phyloP scores from a whole-genome alignment of 2,888 invertebrate species.

The Patella depressa region DNA sequence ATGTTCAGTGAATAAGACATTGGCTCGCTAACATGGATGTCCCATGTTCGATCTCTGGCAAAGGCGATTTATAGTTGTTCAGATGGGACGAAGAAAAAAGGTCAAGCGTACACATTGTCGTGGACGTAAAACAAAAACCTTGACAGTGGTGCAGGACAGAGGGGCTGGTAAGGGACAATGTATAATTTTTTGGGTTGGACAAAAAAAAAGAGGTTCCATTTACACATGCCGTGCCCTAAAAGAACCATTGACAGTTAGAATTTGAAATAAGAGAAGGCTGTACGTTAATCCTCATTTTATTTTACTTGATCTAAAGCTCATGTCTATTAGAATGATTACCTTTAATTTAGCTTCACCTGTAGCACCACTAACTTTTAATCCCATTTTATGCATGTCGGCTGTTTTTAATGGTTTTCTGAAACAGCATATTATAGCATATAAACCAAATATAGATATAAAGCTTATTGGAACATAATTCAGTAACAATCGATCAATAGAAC shows the following conservation, averaged over 20 bases:
- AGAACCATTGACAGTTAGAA: no score
- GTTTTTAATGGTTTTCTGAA: constrained; percentile 46
- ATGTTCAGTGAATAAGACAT: no score
- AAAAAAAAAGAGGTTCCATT: neutral
- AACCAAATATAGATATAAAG: neutral
- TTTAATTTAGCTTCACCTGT: constrained; percentile 66
- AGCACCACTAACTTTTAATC: constrained; percentile 57
- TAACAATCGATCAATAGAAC: no score
- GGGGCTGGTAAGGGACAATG: no score
- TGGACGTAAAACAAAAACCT: neutral
- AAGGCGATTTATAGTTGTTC: no score
- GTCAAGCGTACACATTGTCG: no score
- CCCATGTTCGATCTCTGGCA: no score
- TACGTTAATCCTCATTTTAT: neutral
- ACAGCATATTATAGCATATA: neutral
- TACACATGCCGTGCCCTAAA: neutral
- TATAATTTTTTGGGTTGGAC: no score
- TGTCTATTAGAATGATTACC: constrained; percentile 37
- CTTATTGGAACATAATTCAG: neutral
- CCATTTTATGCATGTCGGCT: constrained; percentile 62
- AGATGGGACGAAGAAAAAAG: no score
- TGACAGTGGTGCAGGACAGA: neutral
- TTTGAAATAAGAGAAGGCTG: neutral
- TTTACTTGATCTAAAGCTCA: no score
- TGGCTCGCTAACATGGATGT: no score